Base-by-base conservation (phyloP, 2,888 invertebrate genomes). In the Tetrapedia diversipes region DNA sequence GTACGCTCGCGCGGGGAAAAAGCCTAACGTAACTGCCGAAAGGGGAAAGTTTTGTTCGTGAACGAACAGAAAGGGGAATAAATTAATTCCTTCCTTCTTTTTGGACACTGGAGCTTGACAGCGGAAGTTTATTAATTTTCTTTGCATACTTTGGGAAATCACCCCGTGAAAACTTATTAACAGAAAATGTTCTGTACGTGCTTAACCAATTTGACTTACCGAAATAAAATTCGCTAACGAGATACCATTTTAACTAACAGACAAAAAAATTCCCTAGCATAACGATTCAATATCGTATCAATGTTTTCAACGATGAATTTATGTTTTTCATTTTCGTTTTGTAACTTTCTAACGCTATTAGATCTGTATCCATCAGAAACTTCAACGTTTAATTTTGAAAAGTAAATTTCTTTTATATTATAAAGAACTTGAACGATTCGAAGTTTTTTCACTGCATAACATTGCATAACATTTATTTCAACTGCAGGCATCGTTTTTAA, bases 31-130 rank as follows among this genome's bases (percentile, higher is more conserved):
- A 49, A 37, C n/a, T n/a, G 32, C 34, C 32, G 57, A 45, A 37
- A 73, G 19, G 22, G 19, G 27, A 8, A 63, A 69, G 63, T 64
- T 68, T 64, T 65, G 49, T 70, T 73, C 47, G 39, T 19, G n/a
- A 51, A 1, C 57, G 59, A 54, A 60, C 27, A 51, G 29, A 64
- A 69, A 61, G 41, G 29, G 14, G 54, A 32, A 69, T 68, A 47
- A 59, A 80, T 79, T 76, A 64, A 64, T 63, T 34, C 24, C 14
- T 19, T 27, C n/a, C n/a, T n/a, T n/a, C n/a, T n/a, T n/a, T n/a
- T n/a, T n/a, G n/a, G 41, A 11, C 24, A 16, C 65, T 3, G 51
- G 24, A 66, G 29, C 19, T 39, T 16, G 19, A n/a, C 51, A 6
- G 24, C 11, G 22, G 29, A 63, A 37, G 39, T 64, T 74, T 51